Evolutionary conservation across 2,888 invertebrate genomes (phyloP), one percentile per base, ranked within the genome.

Genomic region (Epicampocera succincta): DNA sequence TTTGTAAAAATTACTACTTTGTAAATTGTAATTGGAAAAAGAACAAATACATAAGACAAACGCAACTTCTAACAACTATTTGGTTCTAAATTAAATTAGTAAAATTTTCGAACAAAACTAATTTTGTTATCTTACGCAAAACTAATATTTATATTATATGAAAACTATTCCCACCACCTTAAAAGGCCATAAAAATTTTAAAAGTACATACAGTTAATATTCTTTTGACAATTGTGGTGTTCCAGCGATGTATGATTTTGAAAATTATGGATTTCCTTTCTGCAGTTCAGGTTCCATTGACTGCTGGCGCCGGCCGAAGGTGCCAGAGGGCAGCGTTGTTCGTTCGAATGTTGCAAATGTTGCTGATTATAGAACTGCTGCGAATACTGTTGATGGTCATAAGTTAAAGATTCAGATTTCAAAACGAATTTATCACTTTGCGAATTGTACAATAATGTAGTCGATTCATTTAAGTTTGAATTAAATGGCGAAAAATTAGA

Each of bases 391-490:
- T 50, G 58, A 4, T 77, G 65, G 33, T 76, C 69, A 66, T 73
- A 83, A 8, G 73, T 13, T 69, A 77, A 48, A 12, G 82, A 78
- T 44, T 82, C 82, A 19, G 82, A 82, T 82, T 82, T 78, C 8
- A 82, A 66, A 33, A 82, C 52, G 61, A 82, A 78, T 54, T 78
- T 82, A 75, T 82, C 82, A 78, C 82, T 74, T 38, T 79, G 72
- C 13, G 78, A 79, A 48, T 75, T 78, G 12, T 69, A 63, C 25
- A 74, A 56, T 2, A 78, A 63, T 0, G 77, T 82, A 9, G 65
- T 54, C 3, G 78, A 66, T 44, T 82, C 82, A 72, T 71, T 82
- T 21, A 82, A 1, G 44, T 50, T 61, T 13, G 78, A 60, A 40
- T 72, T 73, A 4, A 79, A 66, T 6, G 66, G 21, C 2, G 60